Evolutionary conservation across 2,888 invertebrate genomes (phyloP).

Genomic region (Perithous albicinctus): DNA sequence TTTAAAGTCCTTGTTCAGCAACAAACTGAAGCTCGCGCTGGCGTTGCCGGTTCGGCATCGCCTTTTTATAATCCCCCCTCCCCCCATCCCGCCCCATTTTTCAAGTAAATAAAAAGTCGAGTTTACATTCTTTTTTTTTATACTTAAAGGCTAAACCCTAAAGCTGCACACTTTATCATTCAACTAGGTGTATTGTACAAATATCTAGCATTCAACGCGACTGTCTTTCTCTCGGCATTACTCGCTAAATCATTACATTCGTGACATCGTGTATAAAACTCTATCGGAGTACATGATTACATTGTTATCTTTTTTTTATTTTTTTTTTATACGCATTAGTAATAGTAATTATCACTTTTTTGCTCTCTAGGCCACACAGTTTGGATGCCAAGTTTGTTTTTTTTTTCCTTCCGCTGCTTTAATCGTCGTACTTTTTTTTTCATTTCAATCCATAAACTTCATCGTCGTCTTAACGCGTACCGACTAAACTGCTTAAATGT

Average conservation of each 20-base stretch:
- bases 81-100: constrained; percentile 66
- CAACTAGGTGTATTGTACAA: constrained; percentile 85
- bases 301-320: constrained; percentile 77
- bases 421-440: constrained; percentile 24
- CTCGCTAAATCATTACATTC: constrained; percentile 84
- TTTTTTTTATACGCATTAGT: constrained; percentile 77
- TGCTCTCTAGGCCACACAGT: constrained; percentile 85
- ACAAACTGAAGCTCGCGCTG: constrained; percentile 81
- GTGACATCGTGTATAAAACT: constrained; percentile 85
- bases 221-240: constrained; percentile 76
- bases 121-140: constrained; percentile 76
- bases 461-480: constrained; percentile 71
- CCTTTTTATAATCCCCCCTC: constrained; percentile 30
- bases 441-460: constrained; percentile 60
- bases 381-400: constrained; percentile 80
- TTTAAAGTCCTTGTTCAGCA: constrained; percentile 80
- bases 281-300: constrained; percentile 85
- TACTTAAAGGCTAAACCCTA: constrained; percentile 83
- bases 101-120: constrained; percentile 81
- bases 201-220: constrained; percentile 83
- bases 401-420: constrained; percentile 57
- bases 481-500: constrained; percentile 72
- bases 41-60: constrained; percentile 67
- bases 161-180: constrained; percentile 84
- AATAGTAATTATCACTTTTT: constrained; percentile 84